Conservation (phyloP, 2,888 invertebrate species). For the Globia sparganii region DNA sequence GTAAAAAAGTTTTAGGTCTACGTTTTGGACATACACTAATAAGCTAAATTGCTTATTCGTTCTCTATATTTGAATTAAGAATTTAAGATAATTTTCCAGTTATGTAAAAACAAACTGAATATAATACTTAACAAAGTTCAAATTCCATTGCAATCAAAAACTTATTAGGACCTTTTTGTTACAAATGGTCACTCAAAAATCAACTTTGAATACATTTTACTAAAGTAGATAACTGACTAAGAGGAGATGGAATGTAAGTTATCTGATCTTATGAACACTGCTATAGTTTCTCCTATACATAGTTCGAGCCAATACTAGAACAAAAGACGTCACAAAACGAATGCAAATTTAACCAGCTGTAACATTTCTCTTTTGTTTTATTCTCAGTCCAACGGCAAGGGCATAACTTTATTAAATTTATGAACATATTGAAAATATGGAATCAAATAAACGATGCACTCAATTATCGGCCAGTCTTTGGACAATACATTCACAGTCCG, state of each 20-base stretch:
- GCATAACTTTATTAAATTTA: constrained; percentile 36
- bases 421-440: constrained; percentile 27
- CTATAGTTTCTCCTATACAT: not conserved
- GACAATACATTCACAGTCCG: constrained; percentile 46
- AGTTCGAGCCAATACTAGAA: not conserved
- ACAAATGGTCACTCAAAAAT: no score
- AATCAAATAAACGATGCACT: constrained; percentile 41
- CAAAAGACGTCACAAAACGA: not conserved
- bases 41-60: not conserved
- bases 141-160: no score
- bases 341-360: not conserved
- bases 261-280: no score
- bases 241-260: no score
- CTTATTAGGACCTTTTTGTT: no score
- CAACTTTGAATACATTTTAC: no score
- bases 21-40: not conserved
- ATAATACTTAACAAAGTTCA: no score
- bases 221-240: no score
- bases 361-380: constrained; percentile 7
- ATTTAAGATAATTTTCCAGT: no score
- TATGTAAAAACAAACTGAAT: no score
- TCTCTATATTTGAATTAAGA: not conserved
- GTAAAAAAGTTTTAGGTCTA: no score
- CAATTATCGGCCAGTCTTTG: constrained; percentile 40
- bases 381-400: not conserved